A percentile compares a stretch with the other conserved stretches of the same genome.
Conservation (phyloP, 2,797 vertebrate genomes). For the Macropodus opercularis region DNA sequence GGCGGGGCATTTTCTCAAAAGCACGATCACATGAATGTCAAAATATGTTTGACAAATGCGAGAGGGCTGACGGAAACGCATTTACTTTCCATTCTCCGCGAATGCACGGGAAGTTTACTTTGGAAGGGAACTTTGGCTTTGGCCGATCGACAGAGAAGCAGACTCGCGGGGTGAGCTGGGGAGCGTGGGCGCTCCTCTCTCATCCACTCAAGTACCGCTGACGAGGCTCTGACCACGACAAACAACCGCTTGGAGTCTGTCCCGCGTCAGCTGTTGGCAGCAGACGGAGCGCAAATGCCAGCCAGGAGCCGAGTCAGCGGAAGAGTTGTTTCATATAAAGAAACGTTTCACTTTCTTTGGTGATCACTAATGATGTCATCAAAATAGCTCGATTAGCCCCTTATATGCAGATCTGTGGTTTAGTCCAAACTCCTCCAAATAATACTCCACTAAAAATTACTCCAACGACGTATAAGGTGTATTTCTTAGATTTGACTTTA, state of each 20-base stretch:
- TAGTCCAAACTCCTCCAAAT: too few species aligned
- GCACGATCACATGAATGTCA: not conserved
- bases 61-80: too few species aligned
- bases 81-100: too few species aligned
- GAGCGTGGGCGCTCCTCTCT: not conserved
- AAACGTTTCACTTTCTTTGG: not conserved
- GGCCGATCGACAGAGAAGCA: not conserved
- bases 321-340: too few species aligned
- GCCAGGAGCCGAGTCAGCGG: too few species aligned
- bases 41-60: too few species aligned
- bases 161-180: too few species aligned
- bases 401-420: not conserved
- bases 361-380: not conserved
- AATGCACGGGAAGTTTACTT: too few species aligned
- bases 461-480: too few species aligned
- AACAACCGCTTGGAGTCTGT: not conserved
- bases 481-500: too few species aligned
- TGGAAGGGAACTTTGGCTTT: not conserved
- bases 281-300: not conserved
- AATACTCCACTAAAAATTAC: too few species aligned
- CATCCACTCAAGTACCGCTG: not conserved
- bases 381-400: not conserved
- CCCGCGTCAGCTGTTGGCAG: slow-evolving; percentile 1
- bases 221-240: too few species aligned
- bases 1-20: slow-evolving; percentile 54